These are phyloP conservation scores for Heliconius sara DNA, from an alignment of 2,888 invertebrate species.

Conservation along the genomic window DNA sequence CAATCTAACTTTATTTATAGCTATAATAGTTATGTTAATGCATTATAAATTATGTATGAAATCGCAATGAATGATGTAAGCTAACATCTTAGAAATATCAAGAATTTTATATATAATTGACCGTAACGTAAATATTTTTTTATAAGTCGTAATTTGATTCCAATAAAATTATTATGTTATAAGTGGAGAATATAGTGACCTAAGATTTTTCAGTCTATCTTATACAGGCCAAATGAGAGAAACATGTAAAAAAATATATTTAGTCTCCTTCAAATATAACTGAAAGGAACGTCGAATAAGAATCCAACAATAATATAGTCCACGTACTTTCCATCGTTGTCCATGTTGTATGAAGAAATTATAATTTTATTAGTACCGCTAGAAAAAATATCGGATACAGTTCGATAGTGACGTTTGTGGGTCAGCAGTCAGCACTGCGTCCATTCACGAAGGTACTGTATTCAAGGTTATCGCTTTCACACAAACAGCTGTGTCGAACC, in stretches of 20 bases:
- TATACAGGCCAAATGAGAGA: no score
- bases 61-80: constrained; percentile 23
- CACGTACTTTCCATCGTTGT: neutral
- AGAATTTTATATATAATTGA: constrained; percentile 17
- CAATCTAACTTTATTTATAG: constrained; percentile 5
- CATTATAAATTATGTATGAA: constrained; percentile 29
- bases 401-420: constrained; percentile 67
- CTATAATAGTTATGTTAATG: constrained; percentile 32
- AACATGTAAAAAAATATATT: no score
- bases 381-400: constrained; percentile 58
- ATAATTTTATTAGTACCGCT: constrained; percentile 54
- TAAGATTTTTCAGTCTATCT: no score
- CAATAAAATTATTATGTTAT: neutral
- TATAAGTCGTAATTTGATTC: neutral
- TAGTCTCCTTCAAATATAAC: no score
- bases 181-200: neutral
- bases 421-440: constrained; percentile 56
- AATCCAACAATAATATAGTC: neutral
- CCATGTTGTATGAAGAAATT: constrained; percentile 26
- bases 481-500: constrained; percentile 49
- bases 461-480: constrained; percentile 76
- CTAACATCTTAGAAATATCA: constrained; percentile 12
- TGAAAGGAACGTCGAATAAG: neutral
- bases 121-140: neutral
- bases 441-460: constrained; percentile 64